Percentiles rank a stretch among this genome's conserved stretches.
Evolutionary conservation across 35 echinoderm and acorn worm genomes (phyloP).

Genomic region (Hemicentrotus pulcherrimus): DNA sequence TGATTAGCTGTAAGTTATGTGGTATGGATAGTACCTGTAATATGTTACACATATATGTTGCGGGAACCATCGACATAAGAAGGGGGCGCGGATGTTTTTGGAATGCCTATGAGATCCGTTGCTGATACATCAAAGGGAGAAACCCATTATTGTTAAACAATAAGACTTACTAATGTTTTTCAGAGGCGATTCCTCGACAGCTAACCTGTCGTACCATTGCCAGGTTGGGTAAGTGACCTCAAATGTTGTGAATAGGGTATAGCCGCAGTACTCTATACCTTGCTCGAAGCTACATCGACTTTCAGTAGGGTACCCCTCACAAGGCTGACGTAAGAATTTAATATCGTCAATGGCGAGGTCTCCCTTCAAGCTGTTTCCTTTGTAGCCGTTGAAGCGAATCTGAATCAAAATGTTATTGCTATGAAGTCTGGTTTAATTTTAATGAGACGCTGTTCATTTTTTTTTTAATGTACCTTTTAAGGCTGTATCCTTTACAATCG

Average conservation of each 20-base stretch:
- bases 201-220: constrained; percentile 23
- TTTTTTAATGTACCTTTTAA: too few species aligned
- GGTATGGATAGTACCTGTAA: too few species aligned
- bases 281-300: constrained; percentile 54
- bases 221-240: background rate
- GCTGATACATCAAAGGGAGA: too few species aligned
- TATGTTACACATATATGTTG: too few species aligned
- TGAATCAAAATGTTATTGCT: background rate
- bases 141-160: background rate
- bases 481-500: too few species aligned
- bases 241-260: background rate
- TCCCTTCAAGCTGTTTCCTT: constrained; percentile 53
- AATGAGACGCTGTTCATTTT: too few species aligned
- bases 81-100: too few species aligned
- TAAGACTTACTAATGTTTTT: background rate
- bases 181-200: background rate
- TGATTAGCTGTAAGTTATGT: too few species aligned
- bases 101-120: too few species aligned
- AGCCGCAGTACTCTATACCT: constrained; percentile 23
- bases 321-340: constrained; percentile 63
- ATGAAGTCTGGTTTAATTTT: too few species aligned
- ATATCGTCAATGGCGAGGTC: constrained; percentile 97
- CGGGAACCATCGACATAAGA: too few species aligned
- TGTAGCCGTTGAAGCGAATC: constrained; percentile 71
- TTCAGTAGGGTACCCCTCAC: constrained; percentile 57